These are phyloP conservation scores for Pseudococcus viburni DNA, from an alignment of 2,888 invertebrate species.

Conservation along the genomic window DNA sequence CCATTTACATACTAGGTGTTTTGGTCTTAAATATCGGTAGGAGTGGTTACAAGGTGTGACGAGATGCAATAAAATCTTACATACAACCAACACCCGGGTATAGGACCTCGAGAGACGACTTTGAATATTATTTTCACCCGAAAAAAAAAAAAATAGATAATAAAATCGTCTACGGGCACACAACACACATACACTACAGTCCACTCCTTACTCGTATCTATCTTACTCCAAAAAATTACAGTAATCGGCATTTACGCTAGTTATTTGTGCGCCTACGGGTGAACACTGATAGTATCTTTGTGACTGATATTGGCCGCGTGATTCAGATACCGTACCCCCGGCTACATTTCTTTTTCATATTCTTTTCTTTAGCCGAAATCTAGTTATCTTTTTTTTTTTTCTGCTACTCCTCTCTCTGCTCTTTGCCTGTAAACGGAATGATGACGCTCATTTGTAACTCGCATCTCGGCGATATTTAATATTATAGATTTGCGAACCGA, in stretches of 20 bases:
- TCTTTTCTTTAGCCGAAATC: slow-evolving; percentile 26
- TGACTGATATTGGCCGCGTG: slow-evolving; percentile 47
- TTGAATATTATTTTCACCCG: slow-evolving; percentile 28
- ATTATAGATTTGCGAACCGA: neutral
- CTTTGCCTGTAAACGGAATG: neutral
- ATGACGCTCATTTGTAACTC: slow-evolving; percentile 29
- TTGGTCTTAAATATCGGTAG: neutral
- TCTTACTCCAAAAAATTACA: slow-evolving; percentile 43
- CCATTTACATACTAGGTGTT: neutral
- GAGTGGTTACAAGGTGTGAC: neutral
- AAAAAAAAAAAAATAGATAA: neutral
- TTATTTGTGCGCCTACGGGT: slow-evolving; percentile 49
- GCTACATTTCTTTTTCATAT: slow-evolving; percentile 14
- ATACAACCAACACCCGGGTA: neutral
- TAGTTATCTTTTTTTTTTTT: slow-evolving; percentile 23
- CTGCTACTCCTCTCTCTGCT: neutral
- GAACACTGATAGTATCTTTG: slow-evolving; percentile 37
- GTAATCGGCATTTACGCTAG: slow-evolving; percentile 41
- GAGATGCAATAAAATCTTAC: neutral
- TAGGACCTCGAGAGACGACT: neutral
- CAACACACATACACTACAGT: neutral
- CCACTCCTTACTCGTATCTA: neutral
- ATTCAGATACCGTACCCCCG: slow-evolving; percentile 28
- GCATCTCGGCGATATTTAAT: neutral
- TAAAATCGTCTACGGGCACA: neutral